Conservation (phyloP, 2,797 vertebrate genomes). For the Crocodylus rhombifer region DNA sequence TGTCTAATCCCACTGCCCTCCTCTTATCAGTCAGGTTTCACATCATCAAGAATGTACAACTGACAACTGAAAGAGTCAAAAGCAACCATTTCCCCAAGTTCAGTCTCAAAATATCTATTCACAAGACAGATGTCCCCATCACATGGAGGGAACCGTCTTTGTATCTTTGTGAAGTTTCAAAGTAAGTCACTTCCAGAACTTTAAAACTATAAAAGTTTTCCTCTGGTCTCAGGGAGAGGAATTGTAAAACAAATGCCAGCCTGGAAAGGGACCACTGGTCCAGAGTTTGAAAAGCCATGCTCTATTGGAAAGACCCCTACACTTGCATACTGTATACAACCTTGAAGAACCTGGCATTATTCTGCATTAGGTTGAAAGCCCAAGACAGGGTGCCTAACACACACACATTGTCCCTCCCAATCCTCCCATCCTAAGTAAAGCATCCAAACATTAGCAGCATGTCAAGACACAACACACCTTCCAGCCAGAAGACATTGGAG, state of each 20-base stretch:
- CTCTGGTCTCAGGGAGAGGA: not conserved
- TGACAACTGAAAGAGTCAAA: not conserved
- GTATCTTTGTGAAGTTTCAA: not conserved
- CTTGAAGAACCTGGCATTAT: not conserved
- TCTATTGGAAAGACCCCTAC: conserved; percentile 5
- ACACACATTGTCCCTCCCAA: not conserved
- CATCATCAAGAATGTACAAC: not conserved
- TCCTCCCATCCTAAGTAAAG: not conserved
- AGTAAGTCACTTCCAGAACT: not conserved
- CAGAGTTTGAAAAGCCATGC: conserved; percentile 17
- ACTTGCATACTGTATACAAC: conserved; percentile 3
- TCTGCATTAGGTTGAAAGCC: not conserved
- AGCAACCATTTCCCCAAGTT: not conserved
- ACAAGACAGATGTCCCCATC: not conserved
- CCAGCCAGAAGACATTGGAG: conserved; percentile 46
- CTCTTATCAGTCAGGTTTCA: not conserved
- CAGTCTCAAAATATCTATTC: not conserved
- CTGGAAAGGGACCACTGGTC: not conserved
- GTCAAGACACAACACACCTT: conserved; percentile 42
- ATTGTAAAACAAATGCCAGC: not conserved
- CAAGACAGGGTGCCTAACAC: too few species aligned
- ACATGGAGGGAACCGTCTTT: not conserved
- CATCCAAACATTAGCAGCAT: conserved; percentile 35
- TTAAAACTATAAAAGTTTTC: not conserved
- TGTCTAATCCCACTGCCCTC: not conserved